Evolutionary conservation across 2,113 vertebrate genomes (phyloP), one percentile per base, ranked within the genome.

Genomic region (Dipodomys merriami): DNA sequence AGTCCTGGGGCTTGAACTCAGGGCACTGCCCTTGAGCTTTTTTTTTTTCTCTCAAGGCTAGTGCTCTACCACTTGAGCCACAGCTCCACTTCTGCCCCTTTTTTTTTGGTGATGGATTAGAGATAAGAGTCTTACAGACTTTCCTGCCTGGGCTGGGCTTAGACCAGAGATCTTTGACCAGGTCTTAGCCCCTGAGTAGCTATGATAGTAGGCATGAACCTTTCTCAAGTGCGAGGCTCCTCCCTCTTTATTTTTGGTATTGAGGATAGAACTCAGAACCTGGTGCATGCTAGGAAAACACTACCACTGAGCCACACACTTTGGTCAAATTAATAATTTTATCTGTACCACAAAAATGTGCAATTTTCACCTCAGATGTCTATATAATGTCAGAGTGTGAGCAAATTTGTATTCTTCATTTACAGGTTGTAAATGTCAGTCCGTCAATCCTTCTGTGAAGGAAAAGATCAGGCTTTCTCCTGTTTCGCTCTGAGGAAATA

Each of bases 381-480:
- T 12, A 49, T 69, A 20, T 60, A 25, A 1, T 25, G 30, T 89
- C 73, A 92, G 90, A 46, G 53, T 78, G 1, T 60, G 64, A 93
- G 65, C 29, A 83, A 95, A 92, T 84, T 2, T 68, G 35, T 87
- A 60, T 20, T 91, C 39, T 57, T 85, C 46, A 49, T 72, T 86
- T 78, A 86, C 90, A 94, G 44, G 13, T 29, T 49, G 13, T 64
- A 29, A 83, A 64, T 84, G 72, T 79, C 39, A 30, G 4, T 60
- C 49, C 2, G 49, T 49, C 12, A 49, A 12, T 94, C 67, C 64
- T 94, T 62, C 87, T 67, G 20, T 7, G 53, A 39, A 88, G 39
- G 44, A 78, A 86, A 27, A 0, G 29, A 69, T 74, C 29, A 79
- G 78, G 23, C 82, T 23, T 27, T 62, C 49, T 12, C 10, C 49